Conservation (phyloP, 2,113 vertebrate genomes). For the Pygoscelis adeliae region DNA sequence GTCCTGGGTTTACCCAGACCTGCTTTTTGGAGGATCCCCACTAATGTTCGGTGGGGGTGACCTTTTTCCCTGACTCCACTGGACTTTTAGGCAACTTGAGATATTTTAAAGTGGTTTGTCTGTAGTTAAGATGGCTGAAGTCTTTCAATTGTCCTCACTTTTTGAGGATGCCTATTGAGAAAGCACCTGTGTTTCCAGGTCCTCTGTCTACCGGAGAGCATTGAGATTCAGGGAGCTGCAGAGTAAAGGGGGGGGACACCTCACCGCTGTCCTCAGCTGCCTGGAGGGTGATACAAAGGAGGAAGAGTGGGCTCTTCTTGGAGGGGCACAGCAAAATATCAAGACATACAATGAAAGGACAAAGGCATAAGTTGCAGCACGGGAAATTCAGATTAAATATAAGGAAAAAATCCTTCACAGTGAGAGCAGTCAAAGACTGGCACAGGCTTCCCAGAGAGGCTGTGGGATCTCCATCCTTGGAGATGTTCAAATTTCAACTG, state of each 20-base stretch:
- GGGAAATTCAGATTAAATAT: background rate
- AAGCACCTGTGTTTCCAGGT: background rate
- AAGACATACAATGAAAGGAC: background rate
- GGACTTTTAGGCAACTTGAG: background rate
- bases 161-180: background rate
- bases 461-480: background rate
- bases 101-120: background rate
- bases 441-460: background rate
- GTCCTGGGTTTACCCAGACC: no score
- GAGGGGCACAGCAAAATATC: background rate
- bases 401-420: background rate
- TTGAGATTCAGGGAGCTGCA: background rate
- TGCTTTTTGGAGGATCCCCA: no score
- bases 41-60: background rate
- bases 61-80: background rate
- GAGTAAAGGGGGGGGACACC: background rate
- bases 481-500: background rate
- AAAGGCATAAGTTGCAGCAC: background rate
- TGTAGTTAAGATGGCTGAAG: background rate
- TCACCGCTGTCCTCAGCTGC: background rate
- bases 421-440: background rate
- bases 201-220: background rate
- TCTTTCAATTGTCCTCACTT: background rate
- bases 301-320: background rate
- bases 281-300: background rate